These are phyloP conservation scores for Tetramorium alpestre DNA, from an alignment of 1,140 invertebrate species.

Conservation along the genomic window DNA sequence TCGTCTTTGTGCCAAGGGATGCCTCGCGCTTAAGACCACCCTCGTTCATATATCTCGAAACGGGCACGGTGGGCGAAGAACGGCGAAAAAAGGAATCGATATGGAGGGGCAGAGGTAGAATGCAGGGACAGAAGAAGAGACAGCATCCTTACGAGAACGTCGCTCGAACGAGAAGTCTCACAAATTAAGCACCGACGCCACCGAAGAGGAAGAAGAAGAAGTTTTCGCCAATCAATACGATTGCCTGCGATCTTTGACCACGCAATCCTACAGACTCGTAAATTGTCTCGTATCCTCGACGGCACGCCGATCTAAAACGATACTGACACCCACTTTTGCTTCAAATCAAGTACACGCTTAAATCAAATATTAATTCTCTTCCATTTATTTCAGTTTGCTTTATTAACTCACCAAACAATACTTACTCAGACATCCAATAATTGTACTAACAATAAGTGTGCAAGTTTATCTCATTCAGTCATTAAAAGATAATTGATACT, in stretches of 20 bases:
- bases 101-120: constrained; percentile 1
- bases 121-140: not conserved
- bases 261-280: constrained; percentile 42
- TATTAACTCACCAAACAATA: not conserved
- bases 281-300: constrained; percentile 30
- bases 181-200: constrained; percentile 56
- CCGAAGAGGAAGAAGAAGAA: constrained; percentile 13
- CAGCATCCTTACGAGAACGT: constrained; percentile 35
- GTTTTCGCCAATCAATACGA: constrained; percentile 42
- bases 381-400: constrained; percentile 22
- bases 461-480: not conserved
- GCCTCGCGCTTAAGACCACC: constrained; percentile 44
- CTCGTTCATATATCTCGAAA: constrained; percentile 66
- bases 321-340: constrained; percentile 9
- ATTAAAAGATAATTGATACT: not conserved
- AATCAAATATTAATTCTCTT: not conserved
- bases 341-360: constrained; percentile 4
- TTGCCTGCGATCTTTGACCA: constrained; percentile 52
- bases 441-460: not conserved
- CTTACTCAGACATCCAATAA: not conserved
- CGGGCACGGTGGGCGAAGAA: constrained; percentile 41
- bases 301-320: constrained; percentile 1
- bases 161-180: constrained; percentile 48
- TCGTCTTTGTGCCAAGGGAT: constrained; percentile 62
- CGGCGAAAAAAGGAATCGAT: constrained; percentile 56